Evolutionary conservation across 2,797 vertebrate genomes (phyloP).

Genomic region (Staurois parvus): DNA sequence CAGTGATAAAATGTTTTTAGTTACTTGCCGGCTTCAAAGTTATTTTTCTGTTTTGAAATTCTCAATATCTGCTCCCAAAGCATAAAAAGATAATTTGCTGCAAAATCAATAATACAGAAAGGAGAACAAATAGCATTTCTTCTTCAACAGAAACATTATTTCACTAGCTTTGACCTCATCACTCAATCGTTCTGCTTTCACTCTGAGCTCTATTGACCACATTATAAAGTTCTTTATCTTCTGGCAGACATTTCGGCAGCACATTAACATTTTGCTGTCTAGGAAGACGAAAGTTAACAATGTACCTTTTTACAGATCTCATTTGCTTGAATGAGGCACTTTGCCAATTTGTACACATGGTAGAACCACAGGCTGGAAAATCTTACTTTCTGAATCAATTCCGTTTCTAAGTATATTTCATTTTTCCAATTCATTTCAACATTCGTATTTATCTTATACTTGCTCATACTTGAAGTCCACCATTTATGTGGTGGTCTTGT

Average conservation of each 20-base stretch:
- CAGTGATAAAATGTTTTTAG: conserved; percentile 56
- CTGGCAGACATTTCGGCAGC: conserved; percentile 63
- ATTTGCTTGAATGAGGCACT: conserved; percentile 61
- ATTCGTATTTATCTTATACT: conserved; percentile 57
- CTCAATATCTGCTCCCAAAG: conserved; percentile 61
- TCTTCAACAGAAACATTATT: conserved; percentile 59
- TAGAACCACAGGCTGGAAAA: conserved; percentile 63
- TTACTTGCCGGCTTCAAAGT: conserved; percentile 38
- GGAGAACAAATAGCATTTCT: conserved; percentile 58
- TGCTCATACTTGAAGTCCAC: conserved; percentile 45
- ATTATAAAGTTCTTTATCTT: conserved; percentile 63
- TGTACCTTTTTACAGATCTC: conserved; percentile 62
- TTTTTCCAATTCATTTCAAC: conserved; percentile 61
- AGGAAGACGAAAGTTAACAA: conserved; percentile 62
- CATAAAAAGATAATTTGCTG: conserved; percentile 61
- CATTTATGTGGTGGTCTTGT: conserved; percentile 54
- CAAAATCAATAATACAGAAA: conserved; percentile 58
- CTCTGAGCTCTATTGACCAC: conserved; percentile 55
- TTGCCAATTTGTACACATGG: conserved; percentile 62
- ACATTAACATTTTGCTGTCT: conserved; percentile 63
- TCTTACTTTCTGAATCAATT: conserved; percentile 61
- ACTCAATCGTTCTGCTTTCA: conserved; percentile 61
- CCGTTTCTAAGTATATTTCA: conserved; percentile 59
- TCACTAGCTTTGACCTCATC: conserved; percentile 61
- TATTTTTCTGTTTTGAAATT: conserved; percentile 57